phyloP scores from a whole-genome alignment of 2,888 invertebrate genomes.

The Bimastos eiseni region DNA sequence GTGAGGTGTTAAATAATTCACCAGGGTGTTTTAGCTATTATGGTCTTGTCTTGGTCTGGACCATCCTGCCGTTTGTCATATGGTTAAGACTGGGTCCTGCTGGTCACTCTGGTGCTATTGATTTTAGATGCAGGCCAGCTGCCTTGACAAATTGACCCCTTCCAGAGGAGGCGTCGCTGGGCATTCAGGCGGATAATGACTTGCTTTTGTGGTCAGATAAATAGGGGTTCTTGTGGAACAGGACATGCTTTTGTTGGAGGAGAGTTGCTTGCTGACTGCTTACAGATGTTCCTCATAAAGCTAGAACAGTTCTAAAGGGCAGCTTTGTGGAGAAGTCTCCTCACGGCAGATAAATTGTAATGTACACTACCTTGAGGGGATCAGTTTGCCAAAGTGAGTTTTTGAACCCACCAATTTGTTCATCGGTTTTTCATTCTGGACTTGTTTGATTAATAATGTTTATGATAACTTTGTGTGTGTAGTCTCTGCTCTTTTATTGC shows the following conservation, averaged over 20 bases:
- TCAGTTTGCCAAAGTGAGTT: neutral
- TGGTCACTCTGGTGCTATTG: neutral
- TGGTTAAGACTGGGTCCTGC: neutral
- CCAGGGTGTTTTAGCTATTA: neutral
- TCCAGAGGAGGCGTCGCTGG: neutral
- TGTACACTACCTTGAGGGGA: neutral
- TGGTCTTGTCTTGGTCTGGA: neutral
- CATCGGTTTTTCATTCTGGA: neutral
- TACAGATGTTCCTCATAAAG: neutral
- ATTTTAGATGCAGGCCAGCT: neutral
- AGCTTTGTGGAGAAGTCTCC: slow-evolving; percentile 5
- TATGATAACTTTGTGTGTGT: neutral
- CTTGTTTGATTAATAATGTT: neutral
- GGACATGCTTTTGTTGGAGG: neutral
- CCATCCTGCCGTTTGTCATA: neutral
- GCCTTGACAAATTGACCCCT: neutral
- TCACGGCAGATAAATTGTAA: neutral
- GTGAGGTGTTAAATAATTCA: neutral
- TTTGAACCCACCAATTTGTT: neutral
- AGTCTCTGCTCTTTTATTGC: neutral
- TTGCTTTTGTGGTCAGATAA: slow-evolving; percentile 13
- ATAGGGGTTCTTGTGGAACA: neutral
- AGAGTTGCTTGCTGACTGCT: neutral
- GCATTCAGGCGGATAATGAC: neutral
- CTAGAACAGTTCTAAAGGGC: neutral